Evolutionary conservation across 1,140 invertebrate species (phyloP).

Genomic region (Trialeurodes vaporariorum): DNA sequence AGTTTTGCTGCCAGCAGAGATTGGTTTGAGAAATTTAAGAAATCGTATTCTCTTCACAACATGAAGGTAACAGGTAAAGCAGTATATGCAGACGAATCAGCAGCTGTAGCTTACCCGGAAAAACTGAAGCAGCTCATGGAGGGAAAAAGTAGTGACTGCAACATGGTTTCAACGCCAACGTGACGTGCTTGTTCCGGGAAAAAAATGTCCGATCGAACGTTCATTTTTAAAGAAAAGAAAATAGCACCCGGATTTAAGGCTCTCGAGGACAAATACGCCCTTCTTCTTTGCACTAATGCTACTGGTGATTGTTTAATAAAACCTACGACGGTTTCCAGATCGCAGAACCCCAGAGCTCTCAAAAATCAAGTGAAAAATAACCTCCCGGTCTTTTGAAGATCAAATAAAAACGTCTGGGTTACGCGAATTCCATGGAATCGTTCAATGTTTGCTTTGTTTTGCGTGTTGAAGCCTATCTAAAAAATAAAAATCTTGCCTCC

Average conservation of each 20-base stretch:
- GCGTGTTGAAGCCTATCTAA: not conserved
- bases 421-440: not conserved
- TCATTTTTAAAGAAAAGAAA: not conserved
- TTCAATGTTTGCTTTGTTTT: not conserved
- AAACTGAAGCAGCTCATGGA: not conserved
- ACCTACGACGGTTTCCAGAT: not conserved
- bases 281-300: not conserved
- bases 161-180: not conserved
- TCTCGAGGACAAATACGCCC: not conserved
- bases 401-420: not conserved
- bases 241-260: not conserved
- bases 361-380: too few relatives aligned
- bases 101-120: not conserved
- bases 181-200: not conserved
- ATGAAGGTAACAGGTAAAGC: too few relatives aligned
- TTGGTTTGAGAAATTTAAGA: too few relatives aligned
- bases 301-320: not conserved
- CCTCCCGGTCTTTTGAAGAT: not conserved
- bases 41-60: too few relatives aligned
- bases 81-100: too few relatives aligned
- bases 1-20: too few relatives aligned
- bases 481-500: too few relatives aligned
- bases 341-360: not conserved
- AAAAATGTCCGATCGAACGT: not conserved
- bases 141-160: not conserved